Evolutionary conservation across 2,888 invertebrate genomes (phyloP).

Genomic region (Mycalesis mineus): DNA sequence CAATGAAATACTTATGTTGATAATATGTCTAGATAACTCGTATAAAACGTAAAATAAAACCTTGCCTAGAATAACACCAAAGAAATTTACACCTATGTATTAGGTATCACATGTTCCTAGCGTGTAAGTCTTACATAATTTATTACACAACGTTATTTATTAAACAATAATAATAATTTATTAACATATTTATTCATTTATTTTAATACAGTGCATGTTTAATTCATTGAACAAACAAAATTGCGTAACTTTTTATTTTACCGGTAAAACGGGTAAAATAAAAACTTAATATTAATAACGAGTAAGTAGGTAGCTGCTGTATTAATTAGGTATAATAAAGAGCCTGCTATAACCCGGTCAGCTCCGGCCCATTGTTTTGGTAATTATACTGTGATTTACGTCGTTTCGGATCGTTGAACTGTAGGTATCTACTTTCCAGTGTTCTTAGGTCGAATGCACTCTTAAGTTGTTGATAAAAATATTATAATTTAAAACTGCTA

Average conservation of each 20-base stretch:
- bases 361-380: background rate
- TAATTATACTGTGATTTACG: background rate
- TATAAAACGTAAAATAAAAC: too few relatives aligned
- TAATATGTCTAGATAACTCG: too few relatives aligned
- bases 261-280: background rate
- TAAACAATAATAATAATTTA: too few relatives aligned
- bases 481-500: too few relatives aligned
- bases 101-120: too few relatives aligned
- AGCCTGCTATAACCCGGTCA: background rate
- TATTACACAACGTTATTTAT: too few relatives aligned
- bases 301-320: background rate
- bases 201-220: background rate
- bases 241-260: background rate
- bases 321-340: background rate
- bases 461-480: too few relatives aligned
- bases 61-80: too few relatives aligned
- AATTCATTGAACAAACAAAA: background rate
- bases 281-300: background rate
- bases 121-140: too few relatives aligned
- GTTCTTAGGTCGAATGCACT: background rate
- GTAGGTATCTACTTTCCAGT: background rate
- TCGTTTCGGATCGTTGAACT: background rate
- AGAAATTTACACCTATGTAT: too few relatives aligned
- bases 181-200: background rate
- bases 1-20: too few relatives aligned